Conservation (phyloP, 2,797 vertebrate genomes). For the Potorous gilbertii region DNA sequence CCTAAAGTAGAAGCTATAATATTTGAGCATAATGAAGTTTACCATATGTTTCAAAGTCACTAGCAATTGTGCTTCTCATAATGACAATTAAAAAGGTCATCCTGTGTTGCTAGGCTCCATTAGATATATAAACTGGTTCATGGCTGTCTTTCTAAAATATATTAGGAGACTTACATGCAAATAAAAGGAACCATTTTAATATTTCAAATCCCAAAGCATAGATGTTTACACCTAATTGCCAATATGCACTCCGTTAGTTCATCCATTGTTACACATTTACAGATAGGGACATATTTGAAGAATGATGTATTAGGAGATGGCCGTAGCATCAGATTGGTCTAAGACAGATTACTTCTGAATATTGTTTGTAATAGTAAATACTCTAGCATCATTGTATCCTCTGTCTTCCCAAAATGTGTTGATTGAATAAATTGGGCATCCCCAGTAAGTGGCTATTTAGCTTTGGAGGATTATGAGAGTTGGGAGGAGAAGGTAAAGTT, state of each 20-base stretch:
- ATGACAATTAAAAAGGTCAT: slow-evolving; percentile 78
- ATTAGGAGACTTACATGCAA: neutral
- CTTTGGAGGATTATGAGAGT: neutral
- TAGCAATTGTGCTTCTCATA: slow-evolving; percentile 73
- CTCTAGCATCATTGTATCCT: neutral
- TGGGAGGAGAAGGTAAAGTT: neutral
- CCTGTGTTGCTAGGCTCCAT: slow-evolving; percentile 62
- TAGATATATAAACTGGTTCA: slow-evolving; percentile 60
- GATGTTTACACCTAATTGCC: neutral
- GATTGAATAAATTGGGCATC: neutral
- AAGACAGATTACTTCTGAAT: neutral
- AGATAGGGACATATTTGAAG: neutral
- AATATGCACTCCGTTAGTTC: neutral
- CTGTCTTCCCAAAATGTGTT: neutral
- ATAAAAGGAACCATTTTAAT: neutral
- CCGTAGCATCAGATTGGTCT: neutral
- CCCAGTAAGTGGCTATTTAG: neutral
- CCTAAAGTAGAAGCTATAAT: slow-evolving; percentile 67
- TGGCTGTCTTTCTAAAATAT: slow-evolving; percentile 20
- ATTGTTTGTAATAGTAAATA: neutral
- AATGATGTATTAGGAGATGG: neutral
- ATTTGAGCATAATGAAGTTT: slow-evolving; percentile 76
- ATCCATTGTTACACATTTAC: neutral
- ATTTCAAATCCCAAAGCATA: neutral
- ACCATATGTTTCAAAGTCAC: slow-evolving; percentile 74